Conservation (phyloP, 2,113 vertebrate species). For the Anarrhichthys ocellatus region DNA sequence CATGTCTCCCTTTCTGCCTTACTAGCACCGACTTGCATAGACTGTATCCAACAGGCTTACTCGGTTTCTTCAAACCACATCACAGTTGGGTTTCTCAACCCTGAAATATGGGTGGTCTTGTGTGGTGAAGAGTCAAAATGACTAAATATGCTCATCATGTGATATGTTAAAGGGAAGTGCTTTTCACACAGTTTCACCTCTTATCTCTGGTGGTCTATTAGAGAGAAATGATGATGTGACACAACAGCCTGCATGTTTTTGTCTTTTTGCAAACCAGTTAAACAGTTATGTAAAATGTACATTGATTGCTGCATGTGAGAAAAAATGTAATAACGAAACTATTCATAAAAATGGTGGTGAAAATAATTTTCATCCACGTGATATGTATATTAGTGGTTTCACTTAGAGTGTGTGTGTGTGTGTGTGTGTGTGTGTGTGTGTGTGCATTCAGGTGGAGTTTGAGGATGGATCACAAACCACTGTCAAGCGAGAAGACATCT, state of each 20-base stretch:
- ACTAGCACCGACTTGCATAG: background rate
- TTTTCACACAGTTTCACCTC: background rate
- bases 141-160: background rate
- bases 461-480: conserved; percentile 94
- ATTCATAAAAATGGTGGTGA: background rate
- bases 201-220: background rate
- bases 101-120: background rate
- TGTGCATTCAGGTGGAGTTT: conserved; percentile 90
- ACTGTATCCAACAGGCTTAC: background rate
- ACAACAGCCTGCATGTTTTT: background rate
- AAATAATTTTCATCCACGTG: background rate
- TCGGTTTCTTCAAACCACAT: background rate
- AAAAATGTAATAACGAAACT: background rate
- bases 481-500: conserved; percentile 96
- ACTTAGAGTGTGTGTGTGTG: background rate
- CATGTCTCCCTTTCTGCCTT: background rate
- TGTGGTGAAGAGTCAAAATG: background rate
- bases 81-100: background rate
- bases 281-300: background rate
- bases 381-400: background rate
- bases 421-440: background rate
- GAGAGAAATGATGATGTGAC: background rate
- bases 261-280: background rate
- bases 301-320: background rate
- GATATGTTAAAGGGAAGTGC: background rate